Evolutionary conservation across 1,140 invertebrate genomes (phyloP), one percentile per base, ranked within the genome.

Genomic region (Drosophila parvula): DNA sequence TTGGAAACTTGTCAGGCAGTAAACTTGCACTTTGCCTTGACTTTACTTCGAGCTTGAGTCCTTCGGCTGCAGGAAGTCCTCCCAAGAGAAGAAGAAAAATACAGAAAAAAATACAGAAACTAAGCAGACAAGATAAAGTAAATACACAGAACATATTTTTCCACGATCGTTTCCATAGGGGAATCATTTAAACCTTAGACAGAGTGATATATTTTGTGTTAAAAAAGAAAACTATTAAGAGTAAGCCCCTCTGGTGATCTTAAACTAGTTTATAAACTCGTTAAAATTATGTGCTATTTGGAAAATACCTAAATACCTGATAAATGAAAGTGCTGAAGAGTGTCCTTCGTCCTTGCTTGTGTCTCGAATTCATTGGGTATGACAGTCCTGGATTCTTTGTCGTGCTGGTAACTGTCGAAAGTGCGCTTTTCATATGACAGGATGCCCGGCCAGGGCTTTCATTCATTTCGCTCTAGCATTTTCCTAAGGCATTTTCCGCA

Each of bases 1-100:
- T 64, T 64, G 10, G 32, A 59, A 81, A 81, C 74, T 81, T 81
- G 73, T 77, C 65, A 14, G 47, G 40, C 70, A 56, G 47, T 34
- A 56, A 65, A 56, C 64, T 71, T 71, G 50, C 68, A 30, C 68
- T 81, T 62, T 53, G 43, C 41, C 45, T 30, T 36, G 34, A 47
- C 38, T 55, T 60, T 58, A 5, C 32, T 36, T 5, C 5, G 41
- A 6, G 45, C 22, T 47, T 47, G 48, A 34, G 45, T 79, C 34
- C 51, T 55, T 55, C 18, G 51, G 10, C n/a, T 14, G 16, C 43
- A 57, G 43, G 18, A 69, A 53, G 48, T 56, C 28, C 2, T 27
- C 27, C 14, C n/a, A 10, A 3, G 9, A n/a, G 8, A 36, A 0
- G 36, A 36, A 5, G 47, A 27, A 27, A 56, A 55, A 14, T 32